Percentiles rank a stretch among this genome's conserved stretches.
phyloP scores from a whole-genome alignment of 2,888 invertebrate species.

The Caenorhabditis imperialis region DNA sequence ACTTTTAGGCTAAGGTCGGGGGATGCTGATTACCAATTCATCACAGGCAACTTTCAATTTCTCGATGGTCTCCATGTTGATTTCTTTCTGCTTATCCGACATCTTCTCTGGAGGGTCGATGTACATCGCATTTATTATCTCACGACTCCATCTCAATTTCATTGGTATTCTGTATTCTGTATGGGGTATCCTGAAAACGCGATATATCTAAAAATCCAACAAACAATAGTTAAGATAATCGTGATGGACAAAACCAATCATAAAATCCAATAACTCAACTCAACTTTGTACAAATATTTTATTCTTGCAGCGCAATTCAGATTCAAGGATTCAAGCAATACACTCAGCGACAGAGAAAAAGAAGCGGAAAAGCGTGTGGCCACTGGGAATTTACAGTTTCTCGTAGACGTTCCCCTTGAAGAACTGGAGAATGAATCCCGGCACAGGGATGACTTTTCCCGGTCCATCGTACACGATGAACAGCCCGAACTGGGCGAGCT shows the following conservation, averaged over 20 bases:
- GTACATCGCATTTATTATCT: too few species aligned
- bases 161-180: too few species aligned
- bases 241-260: background rate
- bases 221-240: too few species aligned
- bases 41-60: background rate
- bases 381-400: background rate
- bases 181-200: too few species aligned
- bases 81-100: too few species aligned
- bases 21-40: conserved; percentile 13
- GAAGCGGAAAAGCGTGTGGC: too few species aligned
- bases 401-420: conserved; percentile 10
- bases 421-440: conserved; percentile 7
- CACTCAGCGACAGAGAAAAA: too few species aligned
- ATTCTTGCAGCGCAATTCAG: too few species aligned
- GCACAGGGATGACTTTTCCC: conserved; percentile 23
- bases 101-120: too few species aligned
- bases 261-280: background rate
- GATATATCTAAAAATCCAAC: too few species aligned
- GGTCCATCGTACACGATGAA: conserved; percentile 33
- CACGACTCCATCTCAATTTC: too few species aligned
- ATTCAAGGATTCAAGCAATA: background rate
- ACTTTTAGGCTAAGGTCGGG: background rate
- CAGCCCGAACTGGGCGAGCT: conserved; percentile 10
- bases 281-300: too few species aligned
- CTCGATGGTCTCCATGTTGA: background rate